Evolutionary conservation across 2,113 vertebrate genomes (phyloP), one percentile per base, ranked within the genome.

Genomic region (Centropristis striata): DNA sequence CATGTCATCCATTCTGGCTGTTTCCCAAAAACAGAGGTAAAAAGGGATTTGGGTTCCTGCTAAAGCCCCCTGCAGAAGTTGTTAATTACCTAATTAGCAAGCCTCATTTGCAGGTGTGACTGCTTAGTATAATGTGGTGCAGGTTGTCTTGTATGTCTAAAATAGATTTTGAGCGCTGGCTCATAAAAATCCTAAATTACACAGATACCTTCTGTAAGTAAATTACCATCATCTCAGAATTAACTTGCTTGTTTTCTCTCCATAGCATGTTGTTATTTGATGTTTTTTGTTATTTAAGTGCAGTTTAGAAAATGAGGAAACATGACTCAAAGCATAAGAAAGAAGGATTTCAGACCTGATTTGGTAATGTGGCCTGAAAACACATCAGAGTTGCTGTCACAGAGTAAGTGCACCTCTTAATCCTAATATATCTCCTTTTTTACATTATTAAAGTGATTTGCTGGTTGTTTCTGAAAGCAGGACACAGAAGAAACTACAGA

Each of bases 31-130:
- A 27, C 25, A 32, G 5, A 60, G 53, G 5, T 46, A 7, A 47
- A 64, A 51, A 32, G 5, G 41, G 42, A 25, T 41, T 61, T 13
- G 28, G 44, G 27, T 6, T 18, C 54, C 27, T 59, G 23, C 61
- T 55, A 4, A 36, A 61, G 42, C 69, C 58, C 47, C 37, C 55
- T 14, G 28, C 23, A 51, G n/a, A 68, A 44, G 23, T 44, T 70
- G 64, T n/a, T 78, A 76, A 86, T 85, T 1, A 78, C 58, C 67
- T 72, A 64, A 90, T 92, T 64, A 88, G 75, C 63, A n/a, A 15
- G 13, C 28, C 63, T 71, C 61, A 59, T 5, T 51, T 66, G 25
- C 90, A 93, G 91, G 83, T 93, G 92, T 66, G 87, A 54, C 83
- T 89, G 55, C 53, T 92, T 58, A 78, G 59, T 80, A 49, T 74